A percentile compares a stretch with the other conserved stretches of the same genome.
phyloP scores from a whole-genome alignment of 30 jellyfish, hydroid and myxozoan species.

The Mastigias papua region DNA sequence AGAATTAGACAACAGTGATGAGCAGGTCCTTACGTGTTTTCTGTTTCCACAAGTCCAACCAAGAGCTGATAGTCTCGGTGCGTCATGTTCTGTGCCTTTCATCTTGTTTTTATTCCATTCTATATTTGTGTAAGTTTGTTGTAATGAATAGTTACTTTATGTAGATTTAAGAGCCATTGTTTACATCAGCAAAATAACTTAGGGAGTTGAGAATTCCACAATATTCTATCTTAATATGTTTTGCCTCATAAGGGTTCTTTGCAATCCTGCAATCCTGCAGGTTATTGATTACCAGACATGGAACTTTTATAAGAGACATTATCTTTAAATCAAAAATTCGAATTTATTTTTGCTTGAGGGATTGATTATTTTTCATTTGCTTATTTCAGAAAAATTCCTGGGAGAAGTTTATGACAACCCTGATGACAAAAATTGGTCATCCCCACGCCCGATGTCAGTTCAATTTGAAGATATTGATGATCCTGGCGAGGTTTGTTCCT shows the following conservation, averaged over 20 bases:
- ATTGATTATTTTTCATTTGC: background rate
- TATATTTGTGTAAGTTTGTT: no score
- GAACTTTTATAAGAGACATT: no score
- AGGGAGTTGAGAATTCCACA: no score
- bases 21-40: constrained; percentile 92
- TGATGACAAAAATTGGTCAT: constrained; percentile 71
- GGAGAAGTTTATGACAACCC: constrained; percentile 63
- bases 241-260: background rate
- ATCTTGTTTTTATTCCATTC: no score
- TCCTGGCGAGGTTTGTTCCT: constrained; percentile 75
- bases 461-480: constrained; percentile 83
- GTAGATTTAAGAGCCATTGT: no score
- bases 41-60: constrained; percentile 88
- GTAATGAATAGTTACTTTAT: no score
- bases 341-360: no score
- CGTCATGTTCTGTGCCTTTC: background rate
- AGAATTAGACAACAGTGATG: constrained; percentile 75
- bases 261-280: no score
- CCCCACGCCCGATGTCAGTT: constrained; percentile 79
- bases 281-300: no score
- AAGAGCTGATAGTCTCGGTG: constrained; percentile 84
- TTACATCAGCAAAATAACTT: no score
- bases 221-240: background rate
- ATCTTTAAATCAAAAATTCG: no score
- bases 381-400: constrained; percentile 63